phyloP scores from a whole-genome alignment of 2,888 invertebrate genomes.

The Polia nebulosa region DNA sequence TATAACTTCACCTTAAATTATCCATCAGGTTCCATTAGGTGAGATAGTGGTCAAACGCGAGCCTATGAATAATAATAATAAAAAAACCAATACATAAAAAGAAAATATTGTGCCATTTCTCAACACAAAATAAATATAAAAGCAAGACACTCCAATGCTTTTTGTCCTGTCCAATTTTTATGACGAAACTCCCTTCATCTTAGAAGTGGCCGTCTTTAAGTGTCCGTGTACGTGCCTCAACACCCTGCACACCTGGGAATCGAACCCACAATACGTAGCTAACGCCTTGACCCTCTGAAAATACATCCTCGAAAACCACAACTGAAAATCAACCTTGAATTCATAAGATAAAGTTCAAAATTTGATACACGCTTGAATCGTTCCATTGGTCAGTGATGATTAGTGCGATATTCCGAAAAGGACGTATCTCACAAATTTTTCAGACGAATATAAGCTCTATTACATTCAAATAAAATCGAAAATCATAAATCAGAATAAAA shows the following conservation, averaged over 20 bases:
- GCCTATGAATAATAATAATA: too few species aligned
- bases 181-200: slow-evolving; percentile 90
- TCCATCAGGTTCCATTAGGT: too few species aligned
- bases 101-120: slow-evolving; percentile 8
- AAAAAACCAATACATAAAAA: too few species aligned
- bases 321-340: slow-evolving; percentile 67
- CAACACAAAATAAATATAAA: slow-evolving; percentile 49
- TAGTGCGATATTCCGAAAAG: slow-evolving; percentile 74
- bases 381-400: slow-evolving; percentile 86
- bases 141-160: slow-evolving; percentile 71
- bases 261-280: slow-evolving; percentile 88
- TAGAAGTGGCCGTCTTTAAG: slow-evolving; percentile 88
- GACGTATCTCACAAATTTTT: slow-evolving; percentile 64
- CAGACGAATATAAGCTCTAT: slow-evolving; percentile 69
- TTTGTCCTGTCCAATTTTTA: slow-evolving; percentile 89
- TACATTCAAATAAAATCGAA: slow-evolving; percentile 32
- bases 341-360: slow-evolving; percentile 60
- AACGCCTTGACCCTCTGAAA: slow-evolving; percentile 85
- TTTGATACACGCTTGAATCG: slow-evolving; percentile 39
- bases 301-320: slow-evolving; percentile 61
- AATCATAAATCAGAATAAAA: slow-evolving; percentile 35
- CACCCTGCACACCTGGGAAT: slow-evolving; percentile 90
- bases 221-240: slow-evolving; percentile 87
- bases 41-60: too few species aligned
- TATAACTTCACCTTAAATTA: too few species aligned